Evolutionary conservation across 2,888 invertebrate species (phyloP).

Genomic region (Onchidella celtica): DNA sequence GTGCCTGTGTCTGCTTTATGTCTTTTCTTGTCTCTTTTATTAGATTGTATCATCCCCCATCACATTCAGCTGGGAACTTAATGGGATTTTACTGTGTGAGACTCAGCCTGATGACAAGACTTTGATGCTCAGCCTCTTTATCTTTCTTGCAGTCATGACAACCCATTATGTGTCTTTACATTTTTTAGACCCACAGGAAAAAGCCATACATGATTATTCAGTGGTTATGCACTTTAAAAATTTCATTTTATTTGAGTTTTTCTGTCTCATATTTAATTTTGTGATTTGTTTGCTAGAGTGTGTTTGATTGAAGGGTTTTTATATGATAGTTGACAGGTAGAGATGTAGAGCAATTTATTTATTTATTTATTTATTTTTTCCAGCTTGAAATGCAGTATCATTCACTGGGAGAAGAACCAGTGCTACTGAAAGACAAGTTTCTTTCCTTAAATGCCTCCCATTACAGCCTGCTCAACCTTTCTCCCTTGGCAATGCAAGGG

Average conservation of each 20-base stretch:
- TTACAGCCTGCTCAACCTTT: constrained; percentile 53
- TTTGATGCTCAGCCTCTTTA: constrained; percentile 5
- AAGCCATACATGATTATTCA: no score
- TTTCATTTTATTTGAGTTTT: no score
- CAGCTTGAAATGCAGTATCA: constrained; percentile 70
- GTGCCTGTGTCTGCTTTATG: constrained; percentile 36
- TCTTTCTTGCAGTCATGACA: background rate
- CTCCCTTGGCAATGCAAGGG: constrained; percentile 58
- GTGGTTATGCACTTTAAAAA: no score
- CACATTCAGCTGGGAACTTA: constrained; percentile 36
- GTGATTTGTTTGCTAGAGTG: no score
- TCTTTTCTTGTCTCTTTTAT: constrained; percentile 45
- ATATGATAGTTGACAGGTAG: no score
- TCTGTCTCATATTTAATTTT: no score
- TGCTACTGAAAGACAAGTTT: constrained; percentile 57
- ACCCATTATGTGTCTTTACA: no score
- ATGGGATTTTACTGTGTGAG: constrained; percentile 38
- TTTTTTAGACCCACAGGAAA: no score
- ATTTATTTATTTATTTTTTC: constrained; percentile 52
- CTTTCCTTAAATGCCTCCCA: constrained; percentile 64
- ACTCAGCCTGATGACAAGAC: constrained; percentile 23
- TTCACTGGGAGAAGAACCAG: constrained; percentile 66
- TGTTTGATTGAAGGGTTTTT: no score
- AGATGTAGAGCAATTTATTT: no score
- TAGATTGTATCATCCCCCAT: constrained; percentile 47